phyloP scores from a whole-genome alignment of 2,797 vertebrate species.

The Meriones psammophilus region DNA sequence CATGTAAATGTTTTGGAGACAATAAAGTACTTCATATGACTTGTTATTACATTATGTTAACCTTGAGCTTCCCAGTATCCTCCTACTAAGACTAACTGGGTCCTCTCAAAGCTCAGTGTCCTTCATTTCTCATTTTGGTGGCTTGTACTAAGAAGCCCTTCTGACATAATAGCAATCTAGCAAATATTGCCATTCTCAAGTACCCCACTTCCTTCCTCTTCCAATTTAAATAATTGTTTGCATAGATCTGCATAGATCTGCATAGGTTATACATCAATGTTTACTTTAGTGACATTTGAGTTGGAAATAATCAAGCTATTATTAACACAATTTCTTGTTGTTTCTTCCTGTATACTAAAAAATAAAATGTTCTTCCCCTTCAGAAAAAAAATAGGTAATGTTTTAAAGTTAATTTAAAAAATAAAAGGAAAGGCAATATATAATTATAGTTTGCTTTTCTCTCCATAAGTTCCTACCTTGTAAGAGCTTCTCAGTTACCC shows the following conservation, averaged over 20 bases:
- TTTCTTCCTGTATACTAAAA: slow-evolving; percentile 35
- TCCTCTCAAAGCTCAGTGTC: background rate
- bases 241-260: slow-evolving; percentile 81
- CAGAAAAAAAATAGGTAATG: slow-evolving; percentile 10
- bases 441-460: background rate
- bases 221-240: slow-evolving; percentile 78
- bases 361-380: slow-evolving; percentile 34
- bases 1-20: slow-evolving; percentile 56
- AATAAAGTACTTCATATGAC: slow-evolving; percentile 22
- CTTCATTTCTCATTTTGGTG: slow-evolving; percentile 50
- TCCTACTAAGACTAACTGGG: background rate
- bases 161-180: slow-evolving; percentile 51
- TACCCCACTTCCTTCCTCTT: slow-evolving; percentile 30
- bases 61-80: slow-evolving; percentile 48
- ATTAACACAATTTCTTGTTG: slow-evolving; percentile 68
- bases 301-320: slow-evolving; percentile 79
- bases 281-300: slow-evolving; percentile 68
- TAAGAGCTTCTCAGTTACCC: background rate
- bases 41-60: slow-evolving; percentile 53
- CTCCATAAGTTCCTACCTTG: background rate
- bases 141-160: slow-evolving; percentile 52
- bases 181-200: slow-evolving; percentile 53
- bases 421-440: background rate
- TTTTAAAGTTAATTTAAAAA: slow-evolving; percentile 21
- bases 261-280: slow-evolving; percentile 77